Conservation (phyloP, 1,140 invertebrate genomes). For the Reticulitermes speratus region DNA sequence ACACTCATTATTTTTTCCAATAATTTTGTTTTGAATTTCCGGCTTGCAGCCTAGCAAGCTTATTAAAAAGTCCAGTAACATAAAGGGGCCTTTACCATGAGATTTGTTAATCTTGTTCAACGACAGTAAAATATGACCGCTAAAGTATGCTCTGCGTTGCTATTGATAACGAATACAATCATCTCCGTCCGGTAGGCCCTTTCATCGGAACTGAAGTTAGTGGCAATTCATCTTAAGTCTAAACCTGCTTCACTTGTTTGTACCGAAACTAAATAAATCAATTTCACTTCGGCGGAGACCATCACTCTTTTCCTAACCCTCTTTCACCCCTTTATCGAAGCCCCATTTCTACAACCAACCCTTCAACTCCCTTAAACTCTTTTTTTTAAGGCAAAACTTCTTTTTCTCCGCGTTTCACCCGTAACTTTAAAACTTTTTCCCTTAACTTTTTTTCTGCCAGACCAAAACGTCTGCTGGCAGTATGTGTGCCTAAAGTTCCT, state of each 20-base stretch:
- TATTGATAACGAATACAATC: no score
- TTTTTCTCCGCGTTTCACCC: not conserved
- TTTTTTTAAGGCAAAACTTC: not conserved
- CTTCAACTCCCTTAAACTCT: not conserved
- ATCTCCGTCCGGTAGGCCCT: no score
- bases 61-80: no score
- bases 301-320: conserved; percentile 21
- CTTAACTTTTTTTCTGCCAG: not conserved
- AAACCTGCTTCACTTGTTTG: not conserved
- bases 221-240: not conserved
- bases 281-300: conserved; percentile 16
- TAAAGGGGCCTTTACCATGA: no score
- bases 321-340: not conserved
- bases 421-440: conserved; percentile 2
- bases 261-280: conserved; percentile 21
- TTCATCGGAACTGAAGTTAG: not conserved
- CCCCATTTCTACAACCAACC: not conserved
- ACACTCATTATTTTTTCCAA: no score
- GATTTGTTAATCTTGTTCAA: no score
- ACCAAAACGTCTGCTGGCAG: not conserved
- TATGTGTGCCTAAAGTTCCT: not conserved
- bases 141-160: no score
- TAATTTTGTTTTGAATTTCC: no score
- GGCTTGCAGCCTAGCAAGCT: no score
- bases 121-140: no score